phyloP scores from a whole-genome alignment of 1,140 invertebrate species.

The Lutraria rhynchaena region DNA sequence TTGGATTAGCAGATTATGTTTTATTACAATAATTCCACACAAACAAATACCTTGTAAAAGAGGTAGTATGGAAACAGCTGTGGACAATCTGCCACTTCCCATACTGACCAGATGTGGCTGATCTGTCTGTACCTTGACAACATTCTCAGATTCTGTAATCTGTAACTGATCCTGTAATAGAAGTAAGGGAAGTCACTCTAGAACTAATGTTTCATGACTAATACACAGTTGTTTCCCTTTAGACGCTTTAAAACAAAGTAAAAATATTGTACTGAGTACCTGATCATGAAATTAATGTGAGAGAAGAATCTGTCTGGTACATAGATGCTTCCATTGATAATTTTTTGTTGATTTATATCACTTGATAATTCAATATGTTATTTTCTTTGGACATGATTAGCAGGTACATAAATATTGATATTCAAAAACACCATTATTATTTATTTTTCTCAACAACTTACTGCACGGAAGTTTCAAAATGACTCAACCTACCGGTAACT shows the following conservation, averaged over 20 bases:
- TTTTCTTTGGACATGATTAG: too few species aligned
- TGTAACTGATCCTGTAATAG: slow-evolving; percentile 72
- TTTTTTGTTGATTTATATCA: not conserved
- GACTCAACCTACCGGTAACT: too few species aligned
- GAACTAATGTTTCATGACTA: not conserved
- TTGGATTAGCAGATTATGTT: too few species aligned
- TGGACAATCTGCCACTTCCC: slow-evolving; percentile 92
- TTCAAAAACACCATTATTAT: too few species aligned
- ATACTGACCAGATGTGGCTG: slow-evolving; percentile 94
- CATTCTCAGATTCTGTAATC: slow-evolving; percentile 84
- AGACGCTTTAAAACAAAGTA: not conserved
- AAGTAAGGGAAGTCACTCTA: not conserved
- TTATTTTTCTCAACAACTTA: too few species aligned
- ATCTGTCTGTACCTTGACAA: slow-evolving; percentile 91
- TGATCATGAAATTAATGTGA: not conserved
- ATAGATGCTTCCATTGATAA: not conserved
- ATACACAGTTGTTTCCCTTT: not conserved
- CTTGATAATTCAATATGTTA: too few species aligned
- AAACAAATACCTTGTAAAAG: slow-evolving; percentile 91
- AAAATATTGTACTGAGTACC: not conserved
- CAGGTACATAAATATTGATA: too few species aligned
- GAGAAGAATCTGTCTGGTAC: not conserved
- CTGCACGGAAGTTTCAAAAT: too few species aligned
- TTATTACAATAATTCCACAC: too few species aligned
- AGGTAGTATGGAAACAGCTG: slow-evolving; percentile 92